A percentile compares a stretch with the other conserved stretches of the same genome.
These are phyloP conservation scores for Liasis olivaceus DNA, from an alignment of 2,797 vertebrate species.

Conservation along the genomic window DNA sequence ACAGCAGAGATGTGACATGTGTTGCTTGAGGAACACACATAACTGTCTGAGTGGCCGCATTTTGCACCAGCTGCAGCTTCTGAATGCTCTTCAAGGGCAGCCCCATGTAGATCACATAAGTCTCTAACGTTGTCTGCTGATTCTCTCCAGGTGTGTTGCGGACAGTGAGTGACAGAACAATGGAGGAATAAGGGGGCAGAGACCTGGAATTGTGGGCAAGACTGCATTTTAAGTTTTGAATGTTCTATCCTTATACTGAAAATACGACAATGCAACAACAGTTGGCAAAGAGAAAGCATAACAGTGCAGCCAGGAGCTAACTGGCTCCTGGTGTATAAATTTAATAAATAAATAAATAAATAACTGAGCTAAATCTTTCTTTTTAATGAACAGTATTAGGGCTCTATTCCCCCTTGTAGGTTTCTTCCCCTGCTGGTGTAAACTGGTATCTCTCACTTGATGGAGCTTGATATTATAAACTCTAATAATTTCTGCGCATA, in stretches of 20 bases:
- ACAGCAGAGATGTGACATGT: too few species aligned
- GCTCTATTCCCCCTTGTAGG: not conserved
- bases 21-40: too few species aligned
- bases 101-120: too few species aligned
- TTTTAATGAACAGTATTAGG: not conserved
- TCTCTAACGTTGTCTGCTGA: conserved; percentile 23
- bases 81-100: too few species aligned
- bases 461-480: not conserved
- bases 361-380: not conserved
- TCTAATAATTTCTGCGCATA: not conserved
- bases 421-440: too few species aligned
- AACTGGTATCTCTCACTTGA: not conserved
- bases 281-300: not conserved
- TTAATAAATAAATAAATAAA: too few species aligned
- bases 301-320: not conserved
- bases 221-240: not conserved
- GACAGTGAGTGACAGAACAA: not conserved
- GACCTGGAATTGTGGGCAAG: not conserved
- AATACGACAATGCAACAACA: not conserved
- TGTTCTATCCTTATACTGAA: not conserved
- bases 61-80: too few species aligned
- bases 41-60: too few species aligned
- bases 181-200: not conserved
- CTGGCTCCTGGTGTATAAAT: too few species aligned
- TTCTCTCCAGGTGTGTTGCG: not conserved